A percentile compares a stretch with the other conserved stretches of the same genome.
phyloP scores from a whole-genome alignment of 1,140 invertebrate species.

The Panagrolaimus sp. region DNA sequence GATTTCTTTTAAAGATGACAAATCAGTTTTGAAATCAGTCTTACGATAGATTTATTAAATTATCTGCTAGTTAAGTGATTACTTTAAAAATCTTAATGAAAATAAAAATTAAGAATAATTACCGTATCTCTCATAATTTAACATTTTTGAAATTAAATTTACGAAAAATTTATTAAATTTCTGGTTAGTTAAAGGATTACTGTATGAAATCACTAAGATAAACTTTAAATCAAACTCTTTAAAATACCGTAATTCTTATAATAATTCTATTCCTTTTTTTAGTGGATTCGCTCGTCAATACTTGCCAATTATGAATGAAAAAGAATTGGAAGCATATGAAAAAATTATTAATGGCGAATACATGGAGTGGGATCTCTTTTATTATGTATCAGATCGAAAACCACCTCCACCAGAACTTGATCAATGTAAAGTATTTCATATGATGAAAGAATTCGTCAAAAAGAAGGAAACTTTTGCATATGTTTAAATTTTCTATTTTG shows the following conservation, averaged over 20 bases:
- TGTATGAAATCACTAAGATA: no score
- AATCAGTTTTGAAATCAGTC: no score
- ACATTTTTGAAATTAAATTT: no score
- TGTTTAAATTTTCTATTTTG: no score
- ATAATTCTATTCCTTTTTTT: conserved; percentile 20
- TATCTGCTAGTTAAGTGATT: background rate
- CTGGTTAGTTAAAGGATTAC: no score
- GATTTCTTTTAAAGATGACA: no score
- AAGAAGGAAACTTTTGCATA: background rate
- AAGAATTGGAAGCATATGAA: conserved; percentile 47
- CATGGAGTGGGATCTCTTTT: conserved; percentile 57
- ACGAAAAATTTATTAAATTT: no score
- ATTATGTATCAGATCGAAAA: conserved; percentile 47
- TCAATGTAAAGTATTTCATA: conserved; percentile 20
- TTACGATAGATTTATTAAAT: background rate
- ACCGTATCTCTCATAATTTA: no score
- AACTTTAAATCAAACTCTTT: no score
- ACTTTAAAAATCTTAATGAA: background rate
- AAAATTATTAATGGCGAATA: conserved; percentile 54
- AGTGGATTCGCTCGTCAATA: conserved; percentile 50
- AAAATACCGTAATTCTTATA: no score
- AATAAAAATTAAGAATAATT: no score
- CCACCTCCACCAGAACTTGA: conserved; percentile 27
- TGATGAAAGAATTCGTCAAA: conserved; percentile 15
- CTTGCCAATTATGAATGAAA: conserved; percentile 29